A percentile compares a stretch with the other conserved stretches of the same genome.
phyloP scores from a whole-genome alignment of 2,113 vertebrate genomes.

The Pogona vitticeps region DNA sequence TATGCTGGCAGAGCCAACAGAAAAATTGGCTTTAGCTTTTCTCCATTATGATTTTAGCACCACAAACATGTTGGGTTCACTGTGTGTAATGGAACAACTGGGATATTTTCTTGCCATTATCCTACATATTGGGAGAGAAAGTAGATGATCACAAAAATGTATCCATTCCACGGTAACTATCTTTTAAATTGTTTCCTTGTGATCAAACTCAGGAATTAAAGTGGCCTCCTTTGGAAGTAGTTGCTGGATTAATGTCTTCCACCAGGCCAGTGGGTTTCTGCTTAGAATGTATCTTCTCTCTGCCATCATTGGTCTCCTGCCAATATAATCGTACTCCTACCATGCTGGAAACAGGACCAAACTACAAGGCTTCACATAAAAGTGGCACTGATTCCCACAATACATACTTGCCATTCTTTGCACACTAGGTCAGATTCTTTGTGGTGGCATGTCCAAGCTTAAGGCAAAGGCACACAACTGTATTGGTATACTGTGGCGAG shows the following conservation, averaged over 20 bases:
- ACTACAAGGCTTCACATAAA: constrained; percentile 25
- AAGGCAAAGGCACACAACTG: background rate
- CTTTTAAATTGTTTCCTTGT: constrained; percentile 68
- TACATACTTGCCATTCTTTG: background rate
- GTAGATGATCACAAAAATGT: constrained; percentile 59
- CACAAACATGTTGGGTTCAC: constrained; percentile 60
- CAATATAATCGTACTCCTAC: constrained; percentile 41
- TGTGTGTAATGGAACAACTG: constrained; percentile 52
- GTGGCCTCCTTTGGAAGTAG: constrained; percentile 71
- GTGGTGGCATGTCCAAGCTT: background rate
- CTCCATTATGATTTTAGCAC: constrained; percentile 62
- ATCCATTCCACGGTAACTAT: constrained; percentile 69
- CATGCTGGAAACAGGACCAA: constrained; percentile 32
- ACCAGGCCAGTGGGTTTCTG: background rate
- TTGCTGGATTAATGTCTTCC: constrained; percentile 44
- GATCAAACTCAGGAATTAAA: constrained; percentile 71
- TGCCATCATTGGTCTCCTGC: constrained; percentile 46
- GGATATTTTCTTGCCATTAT: constrained; percentile 56
- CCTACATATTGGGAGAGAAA: constrained; percentile 50
- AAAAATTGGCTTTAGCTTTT: constrained; percentile 66
- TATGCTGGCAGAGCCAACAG: constrained; percentile 59
- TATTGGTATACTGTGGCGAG: background rate
- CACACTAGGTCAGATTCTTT: background rate
- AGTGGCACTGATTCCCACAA: background rate
- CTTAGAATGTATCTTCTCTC: constrained; percentile 32